A percentile compares a stretch with the other conserved stretches of the same genome.
These are phyloP conservation scores for Pristionchus entomophagus DNA, from an alignment of 2,888 invertebrate genomes.

Conservation along the genomic window DNA sequence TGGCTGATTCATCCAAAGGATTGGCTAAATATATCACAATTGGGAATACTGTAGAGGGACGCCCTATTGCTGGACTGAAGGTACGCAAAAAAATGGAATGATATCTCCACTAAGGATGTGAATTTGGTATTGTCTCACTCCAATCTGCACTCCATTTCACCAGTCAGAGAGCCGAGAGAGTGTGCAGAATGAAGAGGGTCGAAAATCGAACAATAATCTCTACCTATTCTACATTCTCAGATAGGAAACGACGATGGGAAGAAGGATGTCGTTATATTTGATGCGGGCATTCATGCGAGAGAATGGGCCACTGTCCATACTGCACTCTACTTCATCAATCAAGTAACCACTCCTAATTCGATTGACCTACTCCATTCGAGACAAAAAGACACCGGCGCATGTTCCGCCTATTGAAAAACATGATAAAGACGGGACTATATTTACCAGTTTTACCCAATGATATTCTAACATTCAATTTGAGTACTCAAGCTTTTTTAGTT, in stretches of 20 bases:
- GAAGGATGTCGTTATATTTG: slow-evolving; percentile 71
- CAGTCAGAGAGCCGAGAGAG: too few species aligned
- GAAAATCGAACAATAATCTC: too few species aligned
- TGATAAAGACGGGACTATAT: too few species aligned
- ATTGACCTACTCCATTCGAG: neutral
- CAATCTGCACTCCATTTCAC: neutral
- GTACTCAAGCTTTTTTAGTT: too few species aligned
- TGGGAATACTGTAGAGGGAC: slow-evolving; percentile 69
- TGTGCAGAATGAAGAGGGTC: too few species aligned
- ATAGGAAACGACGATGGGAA: slow-evolving; percentile 68
- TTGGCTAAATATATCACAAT: slow-evolving; percentile 63
- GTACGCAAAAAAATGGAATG: slow-evolving; percentile 46
- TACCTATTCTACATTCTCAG: slow-evolving; percentile 48
- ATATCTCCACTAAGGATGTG: neutral
- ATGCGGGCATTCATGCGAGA: slow-evolving; percentile 73
- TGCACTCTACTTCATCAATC: slow-evolving; percentile 71
- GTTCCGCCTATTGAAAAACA: too few species aligned
- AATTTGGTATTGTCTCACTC: neutral
- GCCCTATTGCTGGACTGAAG: slow-evolving; percentile 70
- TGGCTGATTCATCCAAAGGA: slow-evolving; percentile 46
- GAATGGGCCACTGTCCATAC: slow-evolving; percentile 73
- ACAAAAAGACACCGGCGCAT: too few species aligned
- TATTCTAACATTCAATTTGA: too few species aligned
- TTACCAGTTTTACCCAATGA: too few species aligned
- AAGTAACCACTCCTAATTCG: slow-evolving; percentile 54